Percentiles rank a stretch among this genome's conserved stretches.
phyloP scores from a whole-genome alignment of 2,888 invertebrate genomes.

The Glaucopsyche alexis region DNA sequence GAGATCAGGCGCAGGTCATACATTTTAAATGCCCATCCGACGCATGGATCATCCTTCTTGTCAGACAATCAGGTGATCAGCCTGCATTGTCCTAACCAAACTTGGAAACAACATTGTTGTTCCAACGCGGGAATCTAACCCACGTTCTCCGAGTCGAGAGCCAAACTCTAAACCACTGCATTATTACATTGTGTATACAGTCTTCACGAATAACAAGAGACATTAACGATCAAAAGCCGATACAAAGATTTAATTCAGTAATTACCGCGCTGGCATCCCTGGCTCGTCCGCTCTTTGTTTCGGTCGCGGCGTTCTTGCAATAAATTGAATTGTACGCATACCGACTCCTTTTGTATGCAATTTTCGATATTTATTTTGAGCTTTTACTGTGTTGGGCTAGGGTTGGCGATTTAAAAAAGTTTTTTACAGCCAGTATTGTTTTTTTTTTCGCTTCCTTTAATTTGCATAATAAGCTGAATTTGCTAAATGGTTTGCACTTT shows the following conservation, averaged over 20 bases:
- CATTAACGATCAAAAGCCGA: not conserved
- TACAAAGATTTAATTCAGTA: constrained; percentile 32
- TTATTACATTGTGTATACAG: no score
- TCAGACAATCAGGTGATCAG: no score
- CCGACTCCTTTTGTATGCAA: constrained; percentile 6
- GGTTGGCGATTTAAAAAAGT: not conserved
- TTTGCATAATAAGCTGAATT: no score
- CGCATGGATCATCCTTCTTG: no score
- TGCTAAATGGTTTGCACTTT: no score
- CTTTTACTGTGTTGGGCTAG: constrained; percentile 9
- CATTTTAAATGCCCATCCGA: no score
- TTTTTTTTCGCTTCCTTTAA: not conserved
- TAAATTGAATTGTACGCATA: constrained; percentile 20
- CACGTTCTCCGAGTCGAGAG: no score
- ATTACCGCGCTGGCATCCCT: constrained; percentile 33
- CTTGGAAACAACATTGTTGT: no score
- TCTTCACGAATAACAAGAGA: not conserved
- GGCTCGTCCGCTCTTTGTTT: constrained; percentile 39
- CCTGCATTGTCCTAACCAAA: no score
- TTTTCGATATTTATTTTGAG: constrained; percentile 15
- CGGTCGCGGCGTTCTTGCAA: constrained; percentile 36
- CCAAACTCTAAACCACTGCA: no score
- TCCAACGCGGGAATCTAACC: no score
- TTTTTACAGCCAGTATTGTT: not conserved
- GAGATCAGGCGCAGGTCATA: no score